These are phyloP conservation scores for Hylaeus anthracinus DNA, from an alignment of 1,140 invertebrate species.

Conservation along the genomic window DNA sequence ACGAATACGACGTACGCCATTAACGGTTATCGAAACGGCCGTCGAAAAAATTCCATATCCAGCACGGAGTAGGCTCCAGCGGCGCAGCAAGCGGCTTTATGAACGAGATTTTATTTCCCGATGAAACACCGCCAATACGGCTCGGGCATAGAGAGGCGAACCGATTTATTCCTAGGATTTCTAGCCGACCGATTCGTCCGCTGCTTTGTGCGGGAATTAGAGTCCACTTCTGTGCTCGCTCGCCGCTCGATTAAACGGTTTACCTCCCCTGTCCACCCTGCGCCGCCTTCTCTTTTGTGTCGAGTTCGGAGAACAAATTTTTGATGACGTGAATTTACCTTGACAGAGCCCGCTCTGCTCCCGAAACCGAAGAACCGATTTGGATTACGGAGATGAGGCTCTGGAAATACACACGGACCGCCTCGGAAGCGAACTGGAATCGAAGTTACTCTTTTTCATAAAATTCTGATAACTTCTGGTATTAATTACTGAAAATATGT, in stretches of 20 bases:
- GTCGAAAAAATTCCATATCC: conserved; percentile 44
- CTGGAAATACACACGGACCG: background rate
- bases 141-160: conserved; percentile 28
- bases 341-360: too few relatives aligned
- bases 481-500: too few relatives aligned
- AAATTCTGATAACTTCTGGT: too few relatives aligned
- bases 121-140: conserved; percentile 43
- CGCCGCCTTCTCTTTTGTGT: background rate
- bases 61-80: conserved; percentile 9
- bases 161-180: conserved; percentile 44
- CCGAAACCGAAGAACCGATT: background rate
- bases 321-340: background rate
- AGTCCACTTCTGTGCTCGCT: conserved; percentile 16
- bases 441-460: background rate
- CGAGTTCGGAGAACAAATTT: conserved; percentile 7
- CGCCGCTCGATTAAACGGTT: conserved; percentile 17
- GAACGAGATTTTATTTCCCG: conserved; percentile 50
- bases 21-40: conserved; percentile 50
- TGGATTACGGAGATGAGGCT: background rate
- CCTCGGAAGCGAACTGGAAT: background rate
- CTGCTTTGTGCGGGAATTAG: conserved; percentile 24
- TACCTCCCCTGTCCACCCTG: background rate
- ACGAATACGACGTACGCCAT: conserved; percentile 31
- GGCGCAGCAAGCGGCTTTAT: conserved; percentile 14
- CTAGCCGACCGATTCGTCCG: conserved; percentile 35